These are phyloP conservation scores for Drosophila nigritarsus DNA, from an alignment of 2,888 invertebrate species.

Conservation along the genomic window DNA sequence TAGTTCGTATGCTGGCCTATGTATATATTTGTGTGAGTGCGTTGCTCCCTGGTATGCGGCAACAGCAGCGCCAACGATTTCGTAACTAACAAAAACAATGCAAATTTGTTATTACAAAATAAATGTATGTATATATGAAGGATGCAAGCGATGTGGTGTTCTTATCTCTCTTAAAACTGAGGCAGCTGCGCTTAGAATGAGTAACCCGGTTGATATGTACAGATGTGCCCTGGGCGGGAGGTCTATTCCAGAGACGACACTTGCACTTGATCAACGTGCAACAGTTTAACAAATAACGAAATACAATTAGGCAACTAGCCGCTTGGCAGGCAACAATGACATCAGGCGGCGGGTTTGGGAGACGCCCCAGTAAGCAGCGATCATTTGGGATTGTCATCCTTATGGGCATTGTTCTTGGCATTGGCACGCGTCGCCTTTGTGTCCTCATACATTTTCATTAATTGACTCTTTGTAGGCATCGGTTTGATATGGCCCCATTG, in stretches of 20 bases:
- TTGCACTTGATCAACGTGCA: conserved; percentile 24
- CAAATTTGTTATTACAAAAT: conserved; percentile 44
- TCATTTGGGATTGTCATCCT: conserved; percentile 68
- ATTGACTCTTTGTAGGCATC: conserved; percentile 89
- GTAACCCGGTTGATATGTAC: conserved; percentile 16
- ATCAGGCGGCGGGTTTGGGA: conserved; percentile 30
- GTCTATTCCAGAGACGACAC: conserved; percentile 35
- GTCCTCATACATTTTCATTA: conserved; percentile 88
- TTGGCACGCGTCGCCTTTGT: conserved; percentile 81
- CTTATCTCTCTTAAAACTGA: conserved; percentile 5
- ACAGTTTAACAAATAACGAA: conserved; percentile 58
- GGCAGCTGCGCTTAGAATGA: conserved; percentile 12
- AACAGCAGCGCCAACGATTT: conserved; percentile 32
- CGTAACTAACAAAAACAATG: conserved; percentile 51
- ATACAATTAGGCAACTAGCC: conserved; percentile 61
- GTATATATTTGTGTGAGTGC: conserved; percentile 11
- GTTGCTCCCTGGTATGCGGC: conserved; percentile 19
- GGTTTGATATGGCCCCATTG: conserved; percentile 93
- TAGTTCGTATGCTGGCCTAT: not conserved
- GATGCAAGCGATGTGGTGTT: conserved; percentile 8
- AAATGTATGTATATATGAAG: conserved; percentile 19
- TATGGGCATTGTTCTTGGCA: conserved; percentile 57
- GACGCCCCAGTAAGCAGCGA: conserved; percentile 29
- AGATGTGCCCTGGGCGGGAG: conserved; percentile 35
- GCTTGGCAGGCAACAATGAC: conserved; percentile 21